Conservation (phyloP, 1,140 invertebrate species). For the Ctenoplectra terminalis region DNA sequence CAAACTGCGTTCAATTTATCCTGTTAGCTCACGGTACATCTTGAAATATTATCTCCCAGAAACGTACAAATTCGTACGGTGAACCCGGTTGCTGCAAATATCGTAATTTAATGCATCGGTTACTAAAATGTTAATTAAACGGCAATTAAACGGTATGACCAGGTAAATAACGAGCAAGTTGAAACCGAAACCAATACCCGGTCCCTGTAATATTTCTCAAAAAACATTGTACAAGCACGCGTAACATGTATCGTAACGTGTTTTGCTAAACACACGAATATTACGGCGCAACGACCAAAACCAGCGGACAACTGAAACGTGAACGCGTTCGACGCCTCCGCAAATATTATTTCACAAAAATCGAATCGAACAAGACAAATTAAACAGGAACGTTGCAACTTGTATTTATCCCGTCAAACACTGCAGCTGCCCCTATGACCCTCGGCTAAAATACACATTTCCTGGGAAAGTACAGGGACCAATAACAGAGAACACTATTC, state of each 20-base stretch:
- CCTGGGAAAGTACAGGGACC: neutral
- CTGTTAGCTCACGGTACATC: neutral
- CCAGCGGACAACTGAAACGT: too few species aligned
- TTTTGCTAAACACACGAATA: neutral
- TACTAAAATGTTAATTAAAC: neutral
- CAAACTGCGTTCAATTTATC: neutral
- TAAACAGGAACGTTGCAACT: neutral
- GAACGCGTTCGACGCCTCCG: too few species aligned
- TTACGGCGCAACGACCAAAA: too few species aligned
- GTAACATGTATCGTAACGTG: too few species aligned
- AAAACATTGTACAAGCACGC: too few species aligned
- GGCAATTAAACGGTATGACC: neutral
- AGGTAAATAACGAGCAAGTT: neutral
- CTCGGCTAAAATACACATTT: neutral
- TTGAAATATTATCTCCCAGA: constrained; percentile 1
- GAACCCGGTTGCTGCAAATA: too few species aligned
- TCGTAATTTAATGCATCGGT: neutral
- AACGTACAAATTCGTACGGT: neutral
- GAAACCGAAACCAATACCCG: neutral
- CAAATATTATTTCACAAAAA: neutral
- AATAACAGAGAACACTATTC: neutral
- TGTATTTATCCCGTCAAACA: neutral
- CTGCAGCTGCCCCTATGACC: neutral
- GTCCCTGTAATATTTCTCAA: neutral
- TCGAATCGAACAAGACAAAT: too few species aligned